Base-by-base conservation (phyloP, 2,797 vertebrate genomes). In the Sylvia borin region DNA sequence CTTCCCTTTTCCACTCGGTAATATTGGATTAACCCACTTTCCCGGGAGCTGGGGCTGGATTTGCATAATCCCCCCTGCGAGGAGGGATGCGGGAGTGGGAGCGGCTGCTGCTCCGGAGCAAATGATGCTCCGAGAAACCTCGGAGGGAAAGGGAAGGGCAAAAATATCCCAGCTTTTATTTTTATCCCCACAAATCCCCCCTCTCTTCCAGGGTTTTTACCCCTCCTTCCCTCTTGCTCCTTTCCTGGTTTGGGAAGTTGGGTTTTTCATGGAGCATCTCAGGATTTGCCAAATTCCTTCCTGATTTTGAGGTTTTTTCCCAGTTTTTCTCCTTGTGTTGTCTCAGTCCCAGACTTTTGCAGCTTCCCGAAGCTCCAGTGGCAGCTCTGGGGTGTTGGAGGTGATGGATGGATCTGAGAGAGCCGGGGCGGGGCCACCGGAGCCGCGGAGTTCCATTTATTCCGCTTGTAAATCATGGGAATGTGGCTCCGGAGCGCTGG, bases 11-110 rank as follows among this genome's bases (percentile, higher is more conserved):
- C 92, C 92, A 72, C 93, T 87, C 22, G 4, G 93, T 98, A 98
- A 98, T 97, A 97, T 98, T 98, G 97, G 97, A 98, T 98, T 98
- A 98, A 97, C 98, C 98, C 97, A 98, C 82, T 98, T 98, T 97
- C 94, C 85, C 18, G 11, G 14, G 82, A 97, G 97, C 97, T 89
- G 95, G 93, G 96, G 96, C 94, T 90, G 90, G 85, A 95, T 98
- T 97, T 98, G 97, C 96, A 96, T 98, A 98, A 98, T 97, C 97
- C 94, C 84, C 89, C 85, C 86, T 66, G 92, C 13, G 17, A 13
- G 2, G 87, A 93, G 95, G 88, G 76, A n/a, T 14, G 75, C 64
- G 47, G 88, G 22, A 16, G 75, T 71, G 47, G 90, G 68, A 96
- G 2, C 84, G 79, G 96, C 93, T 29, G 73, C 95, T 13, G 61